Base-by-base conservation (phyloP, 2,888 invertebrate species). In the Monopis laevigella region DNA sequence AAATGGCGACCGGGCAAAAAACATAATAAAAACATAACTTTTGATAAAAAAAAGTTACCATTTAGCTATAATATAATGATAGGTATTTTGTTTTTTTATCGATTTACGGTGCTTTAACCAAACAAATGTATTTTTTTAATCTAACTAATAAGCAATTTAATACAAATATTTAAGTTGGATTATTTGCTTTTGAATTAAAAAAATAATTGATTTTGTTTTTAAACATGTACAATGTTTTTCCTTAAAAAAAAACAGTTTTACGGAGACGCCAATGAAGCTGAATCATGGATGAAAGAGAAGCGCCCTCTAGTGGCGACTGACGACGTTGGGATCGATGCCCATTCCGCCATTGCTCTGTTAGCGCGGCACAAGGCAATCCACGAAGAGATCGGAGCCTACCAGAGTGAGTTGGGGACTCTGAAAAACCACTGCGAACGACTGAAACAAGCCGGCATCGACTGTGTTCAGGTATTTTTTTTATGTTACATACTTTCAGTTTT, bases 251-350 rank as follows among this genome's bases (percentile, higher is more conserved):
- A n/a, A n/a, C 63, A 88, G 86, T 97, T 96, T 78, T 96, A 96
- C 66, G 92, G 96, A 1, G 98, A 98, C 70, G 96, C 97, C 0
- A 97, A 98, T 72, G 98, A 98, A 61, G 93, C 96, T 0, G 98
- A 98, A 55, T 96, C 96, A 0, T 98, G 97, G 96, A 87, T 98
- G 77, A 92, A 93, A 51, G 98, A 98, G 68, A 96, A 96, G 72
- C 90, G 94, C 71, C 91, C 96, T 0, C 83, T 99, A 27, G 93
- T 96, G 10, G 86, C 88, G 8, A 93, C 94, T 0, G 86, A 86
- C 39, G 98, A 99, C 78, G 92, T 90, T 58, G 98, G 98, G 1
- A 87, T 88, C 11, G 97, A 97, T 74, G 96, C 96, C 54, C 92
- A 94, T 0, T 90, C 92, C 43, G 96, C 95, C 0, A 91, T 90